Evolutionary conservation across 1,140 invertebrate species (phyloP).

Genomic region (Scaptodrosophila lebanonensis): DNA sequence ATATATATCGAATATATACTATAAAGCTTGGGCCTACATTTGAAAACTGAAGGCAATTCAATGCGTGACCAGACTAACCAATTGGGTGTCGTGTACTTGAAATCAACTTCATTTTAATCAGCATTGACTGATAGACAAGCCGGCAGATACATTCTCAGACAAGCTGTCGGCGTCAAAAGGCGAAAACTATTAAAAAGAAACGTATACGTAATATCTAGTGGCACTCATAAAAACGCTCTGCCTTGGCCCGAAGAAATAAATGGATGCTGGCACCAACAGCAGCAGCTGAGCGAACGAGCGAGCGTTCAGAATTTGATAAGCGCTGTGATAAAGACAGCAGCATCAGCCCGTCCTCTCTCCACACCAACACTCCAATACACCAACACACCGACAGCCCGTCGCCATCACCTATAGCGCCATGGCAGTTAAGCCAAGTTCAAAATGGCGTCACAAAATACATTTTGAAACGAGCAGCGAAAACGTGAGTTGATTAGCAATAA

Average conservation of each 20-base stretch:
- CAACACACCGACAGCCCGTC: not conserved
- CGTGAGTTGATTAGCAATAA: constrained; percentile 73
- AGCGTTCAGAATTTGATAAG: constrained; percentile 75
- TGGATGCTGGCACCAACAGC: constrained; percentile 5
- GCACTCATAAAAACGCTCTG: constrained; percentile 28
- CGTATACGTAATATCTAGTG: constrained; percentile 66
- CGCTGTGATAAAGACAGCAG: constrained; percentile 55
- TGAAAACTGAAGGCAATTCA: constrained; percentile 47
- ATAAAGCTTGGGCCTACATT: constrained; percentile 7
- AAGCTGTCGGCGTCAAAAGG: not conserved
- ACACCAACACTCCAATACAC: no score
- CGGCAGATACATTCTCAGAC: not conserved
- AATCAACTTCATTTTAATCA: constrained; percentile 68
- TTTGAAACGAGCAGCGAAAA: constrained; percentile 72
- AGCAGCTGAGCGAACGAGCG: constrained; percentile 47
- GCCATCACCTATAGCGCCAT: constrained; percentile 8
- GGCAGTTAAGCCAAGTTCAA: constrained; percentile 51
- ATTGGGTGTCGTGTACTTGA: constrained; percentile 59
- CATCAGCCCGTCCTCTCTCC: not conserved
- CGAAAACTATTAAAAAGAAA: constrained; percentile 47
- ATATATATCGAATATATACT: constrained; percentile 16
- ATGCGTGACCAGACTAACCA: constrained; percentile 66
- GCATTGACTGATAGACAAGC: constrained; percentile 41
- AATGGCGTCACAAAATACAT: constrained; percentile 73
- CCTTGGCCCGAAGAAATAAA: constrained; percentile 5